Base-by-base conservation (phyloP, 2,797 vertebrate species). In the Pyrocephalus nanus region DNA sequence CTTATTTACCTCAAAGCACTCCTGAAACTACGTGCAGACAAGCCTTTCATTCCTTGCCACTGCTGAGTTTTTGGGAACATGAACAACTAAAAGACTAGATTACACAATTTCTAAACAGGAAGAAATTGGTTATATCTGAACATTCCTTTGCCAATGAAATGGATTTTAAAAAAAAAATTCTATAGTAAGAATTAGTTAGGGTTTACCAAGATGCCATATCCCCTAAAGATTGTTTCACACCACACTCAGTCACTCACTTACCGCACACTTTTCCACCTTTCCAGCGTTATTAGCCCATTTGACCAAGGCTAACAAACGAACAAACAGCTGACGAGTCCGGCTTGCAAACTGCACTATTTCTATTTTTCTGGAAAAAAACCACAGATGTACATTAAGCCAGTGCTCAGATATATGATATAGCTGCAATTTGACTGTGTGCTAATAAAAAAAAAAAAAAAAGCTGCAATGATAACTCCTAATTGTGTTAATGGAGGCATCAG, bases 261-360 rank as follows among this genome's bases (percentile, higher is more conserved):
- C 99, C 98, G 99, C 99, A 97, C 99, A 99, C 93, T 99, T 99
- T 96, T 99, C 99, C 92, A 99, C 99, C 97, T 99, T 99, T 51
- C 99, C 99, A 53, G 99, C 99, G 95, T 99, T 99, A 97, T 99
- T 99, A 36, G 99, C 99, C 99, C 99, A 99, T 96, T 99, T 99
- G 86, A 99, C 99, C 81, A 99, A 97, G 74, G 99, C 99, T 25
- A 99, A 97, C 76, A 99, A 98, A 66, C 99, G 99, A 81, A 99
- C 99, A 93, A 99, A 99, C 38, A 99, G 98, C 95, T 99, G 99
- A 76, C 99, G 98, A 83, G 99, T 99, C 32, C 99, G 99, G 96
- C 99, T 99, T 82, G 99, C 99, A 98, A 99, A 99, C 96, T 99
- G 99, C 88, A 99, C 99, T 60, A 99, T 99, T 98, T 99, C 99